Evolutionary conservation across 2,797 vertebrate species (phyloP), one percentile per base, ranked within the genome.

Genomic region (Austrolebias charrua): DNA sequence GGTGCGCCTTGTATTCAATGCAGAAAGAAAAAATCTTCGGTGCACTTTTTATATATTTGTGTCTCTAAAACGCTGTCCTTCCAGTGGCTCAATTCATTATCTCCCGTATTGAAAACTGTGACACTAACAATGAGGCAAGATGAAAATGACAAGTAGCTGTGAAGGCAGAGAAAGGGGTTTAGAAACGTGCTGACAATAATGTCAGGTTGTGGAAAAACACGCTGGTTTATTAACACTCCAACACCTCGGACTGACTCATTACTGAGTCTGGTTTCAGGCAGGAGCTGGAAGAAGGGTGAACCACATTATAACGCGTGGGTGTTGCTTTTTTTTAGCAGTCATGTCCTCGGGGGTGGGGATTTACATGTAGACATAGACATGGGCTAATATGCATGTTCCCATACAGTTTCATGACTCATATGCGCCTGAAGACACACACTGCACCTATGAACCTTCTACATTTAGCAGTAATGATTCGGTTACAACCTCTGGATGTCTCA

Each of bases 171-270:
- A 59, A 73, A 24, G 54, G 58, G 62, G 53, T 28, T 66, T 55
- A 50, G 24, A 16, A 48, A 73, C 65, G 50, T 0, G 7, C 68
- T 63, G 64, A 55, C 10, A n/a, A 69, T 82, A 76, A 78, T 70
- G 72, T 71, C 66, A 80, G 69, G 53, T 55, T 72, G 61, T 59
- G 57, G 62, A 76, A 73, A 78, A 80, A 76, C 66, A 75, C 51
- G 66, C 66, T 53, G 38, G 60, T 62, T 61, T 78, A 72, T 83
- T 79, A 74, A 64, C 70, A 47, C 73, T 51, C 52, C 15, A 35
- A 74, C 81, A 66, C 68, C 73, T 82, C 53, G 33, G 55, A 57
- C 62, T 69, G 79, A 86, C 63, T 85, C 64, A 24, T 24, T 24
- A 77, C 64, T 11, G n/a, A 75, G 63, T 20, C 47, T 55, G 49